Conservation (phyloP, 2,888 invertebrate genomes). For the Patella caerulea region DNA sequence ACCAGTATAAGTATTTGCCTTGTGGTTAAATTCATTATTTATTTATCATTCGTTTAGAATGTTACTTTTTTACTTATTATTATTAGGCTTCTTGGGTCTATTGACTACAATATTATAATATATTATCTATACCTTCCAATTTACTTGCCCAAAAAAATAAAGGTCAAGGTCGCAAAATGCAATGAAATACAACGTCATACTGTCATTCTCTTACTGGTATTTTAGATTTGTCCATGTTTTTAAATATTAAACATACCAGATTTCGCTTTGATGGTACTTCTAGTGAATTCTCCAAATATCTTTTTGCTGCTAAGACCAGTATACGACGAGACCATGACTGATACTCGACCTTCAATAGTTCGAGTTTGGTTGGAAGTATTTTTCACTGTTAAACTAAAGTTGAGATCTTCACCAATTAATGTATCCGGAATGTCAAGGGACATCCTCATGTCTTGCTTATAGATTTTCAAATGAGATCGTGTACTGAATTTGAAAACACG, state of each 20-base stretch:
- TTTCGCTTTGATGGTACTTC: conserved; percentile 33
- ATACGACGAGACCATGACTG: conserved; percentile 48
- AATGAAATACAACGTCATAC: neutral
- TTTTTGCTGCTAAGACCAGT: conserved; percentile 51
- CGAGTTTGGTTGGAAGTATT: conserved; percentile 38
- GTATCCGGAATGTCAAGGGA: conserved; percentile 36
- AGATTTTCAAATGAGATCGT: conserved; percentile 47
- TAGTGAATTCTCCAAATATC: conserved; percentile 35
- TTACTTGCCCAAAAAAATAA: no score
- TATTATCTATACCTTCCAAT: no score
- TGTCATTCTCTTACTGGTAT: neutral
- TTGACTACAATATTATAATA: no score
- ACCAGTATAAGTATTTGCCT: no score
- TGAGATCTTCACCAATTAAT: conserved; percentile 45
- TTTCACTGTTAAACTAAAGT: conserved; percentile 39
- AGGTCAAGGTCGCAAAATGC: no score
- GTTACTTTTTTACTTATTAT: no score
- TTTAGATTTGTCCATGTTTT: neutral
- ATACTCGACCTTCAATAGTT: conserved; percentile 40
- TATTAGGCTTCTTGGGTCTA: no score
- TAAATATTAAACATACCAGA: conserved; percentile 35
- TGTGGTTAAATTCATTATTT: no score
- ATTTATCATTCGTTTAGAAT: no score
- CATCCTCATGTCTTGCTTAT: conserved; percentile 46
- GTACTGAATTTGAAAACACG: conserved; percentile 53